Evolutionary conservation across 2,113 vertebrate genomes (phyloP).

Genomic region (Potamarius usumacintae): DNA sequence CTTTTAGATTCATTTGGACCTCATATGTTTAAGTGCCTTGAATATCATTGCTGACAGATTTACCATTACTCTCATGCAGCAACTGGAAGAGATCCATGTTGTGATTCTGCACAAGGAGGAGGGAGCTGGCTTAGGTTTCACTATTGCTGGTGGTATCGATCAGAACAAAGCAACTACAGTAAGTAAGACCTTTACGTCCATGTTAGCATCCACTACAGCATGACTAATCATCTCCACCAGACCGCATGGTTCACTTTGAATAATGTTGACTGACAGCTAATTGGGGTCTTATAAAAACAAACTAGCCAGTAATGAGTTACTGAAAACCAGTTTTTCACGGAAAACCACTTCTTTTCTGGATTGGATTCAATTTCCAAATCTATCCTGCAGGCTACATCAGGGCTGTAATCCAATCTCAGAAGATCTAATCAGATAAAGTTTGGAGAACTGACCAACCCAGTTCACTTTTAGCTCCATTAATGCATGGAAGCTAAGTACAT

Average conservation of each 20-base stretch:
- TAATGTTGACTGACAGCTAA: not conserved
- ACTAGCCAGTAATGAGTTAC: not conserved
- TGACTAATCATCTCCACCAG: not conserved
- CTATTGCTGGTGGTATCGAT: slow-evolving; percentile 88
- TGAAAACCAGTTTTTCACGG: not conserved
- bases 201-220: slow-evolving; percentile 8
- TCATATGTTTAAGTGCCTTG: not conserved
- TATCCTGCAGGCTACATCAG: not conserved
- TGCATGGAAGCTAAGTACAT: not conserved
- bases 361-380: not conserved
- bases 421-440: slow-evolving; percentile 13
- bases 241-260: not conserved
- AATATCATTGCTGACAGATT: slow-evolving; percentile 27
- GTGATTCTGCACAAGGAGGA: slow-evolving; percentile 92
- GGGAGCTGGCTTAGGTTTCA: slow-evolving; percentile 89
- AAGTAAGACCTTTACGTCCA: slow-evolving; percentile 62
- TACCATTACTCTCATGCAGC: slow-evolving; percentile 68
- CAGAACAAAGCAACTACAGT: slow-evolving; percentile 87
- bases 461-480: not conserved
- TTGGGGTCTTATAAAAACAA: not conserved
- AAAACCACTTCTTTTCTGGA: not conserved
- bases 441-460: not conserved
- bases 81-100: slow-evolving; percentile 87
- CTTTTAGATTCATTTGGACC: not conserved
- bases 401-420: slow-evolving; percentile 18